phyloP scores from a whole-genome alignment of 2,113 vertebrate genomes.

The Erinaceus europaeus region DNA sequence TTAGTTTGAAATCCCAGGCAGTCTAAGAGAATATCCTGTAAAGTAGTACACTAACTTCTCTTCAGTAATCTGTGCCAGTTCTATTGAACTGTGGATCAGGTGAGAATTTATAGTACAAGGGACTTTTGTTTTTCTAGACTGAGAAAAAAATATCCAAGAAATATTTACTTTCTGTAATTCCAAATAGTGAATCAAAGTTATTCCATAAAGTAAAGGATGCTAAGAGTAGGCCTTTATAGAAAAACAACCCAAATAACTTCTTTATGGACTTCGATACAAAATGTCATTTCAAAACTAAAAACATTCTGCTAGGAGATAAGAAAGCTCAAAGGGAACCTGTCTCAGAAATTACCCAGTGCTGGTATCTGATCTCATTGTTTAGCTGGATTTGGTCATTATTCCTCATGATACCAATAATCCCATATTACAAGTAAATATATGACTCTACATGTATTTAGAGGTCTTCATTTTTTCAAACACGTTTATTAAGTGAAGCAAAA shows the following conservation, averaged over 20 bases:
- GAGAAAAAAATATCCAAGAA: background rate
- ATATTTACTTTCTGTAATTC: background rate
- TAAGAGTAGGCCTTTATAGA: background rate
- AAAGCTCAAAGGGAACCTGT: background rate
- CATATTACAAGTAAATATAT: background rate
- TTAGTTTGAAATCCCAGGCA: conserved; percentile 9
- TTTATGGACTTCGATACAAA: background rate
- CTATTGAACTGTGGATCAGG: background rate
- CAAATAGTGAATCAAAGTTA: background rate
- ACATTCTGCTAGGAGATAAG: background rate
- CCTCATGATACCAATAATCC: background rate
- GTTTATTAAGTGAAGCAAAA: background rate
- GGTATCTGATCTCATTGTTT: background rate
- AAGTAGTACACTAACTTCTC: background rate
- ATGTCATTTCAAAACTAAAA: background rate
- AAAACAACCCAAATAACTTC: background rate
- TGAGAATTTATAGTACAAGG: background rate
- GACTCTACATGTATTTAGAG: background rate
- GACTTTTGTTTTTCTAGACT: background rate
- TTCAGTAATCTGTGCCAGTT: background rate
- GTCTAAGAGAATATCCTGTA: background rate
- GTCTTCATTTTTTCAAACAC: background rate
- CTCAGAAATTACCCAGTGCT: background rate
- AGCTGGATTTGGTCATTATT: background rate
- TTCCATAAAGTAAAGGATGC: background rate